These are phyloP conservation scores for Linnaemya tessellans DNA, from an alignment of 2,888 invertebrate species.

Conservation along the genomic window DNA sequence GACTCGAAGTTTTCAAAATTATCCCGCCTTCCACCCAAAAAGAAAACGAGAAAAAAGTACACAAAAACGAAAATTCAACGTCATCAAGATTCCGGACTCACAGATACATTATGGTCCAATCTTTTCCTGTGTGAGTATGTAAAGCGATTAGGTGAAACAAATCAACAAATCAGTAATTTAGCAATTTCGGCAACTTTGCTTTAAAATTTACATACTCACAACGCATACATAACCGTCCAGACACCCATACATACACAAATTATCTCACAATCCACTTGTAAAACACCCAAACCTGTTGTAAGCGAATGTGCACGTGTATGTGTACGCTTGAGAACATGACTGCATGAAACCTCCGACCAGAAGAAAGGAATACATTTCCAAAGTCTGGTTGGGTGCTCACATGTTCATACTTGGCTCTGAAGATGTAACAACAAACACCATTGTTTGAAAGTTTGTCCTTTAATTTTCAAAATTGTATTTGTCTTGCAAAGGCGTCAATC, in stretches of 20 bases:
- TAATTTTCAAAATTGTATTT: slow-evolving; percentile 82
- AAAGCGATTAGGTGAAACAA: slow-evolving; percentile 82
- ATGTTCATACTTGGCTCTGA: neutral
- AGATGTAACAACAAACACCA: slow-evolving; percentile 20
- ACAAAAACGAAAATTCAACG: slow-evolving; percentile 45
- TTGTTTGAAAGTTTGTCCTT: slow-evolving; percentile 81
- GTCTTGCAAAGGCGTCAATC: slow-evolving; percentile 70
- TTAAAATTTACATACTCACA: slow-evolving; percentile 78
- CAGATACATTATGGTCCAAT: slow-evolving; percentile 60
- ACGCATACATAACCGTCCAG: slow-evolving; percentile 64
- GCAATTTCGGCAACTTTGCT: slow-evolving; percentile 77
- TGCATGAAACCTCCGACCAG: slow-evolving; percentile 4
- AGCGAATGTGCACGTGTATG: neutral
- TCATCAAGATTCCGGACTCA: slow-evolving; percentile 69
- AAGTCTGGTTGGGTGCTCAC: slow-evolving; percentile 2
- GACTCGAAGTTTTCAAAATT: slow-evolving; percentile 49
- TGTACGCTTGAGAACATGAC: neutral
- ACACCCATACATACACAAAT: slow-evolving; percentile 2
- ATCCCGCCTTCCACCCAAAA: slow-evolving; percentile 24
- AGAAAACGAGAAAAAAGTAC: neutral
- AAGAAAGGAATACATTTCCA: slow-evolving; percentile 22
- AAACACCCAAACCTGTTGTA: slow-evolving; percentile 72
- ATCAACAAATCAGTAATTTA: slow-evolving; percentile 83
- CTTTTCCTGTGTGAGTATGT: slow-evolving; percentile 70
- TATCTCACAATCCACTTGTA: slow-evolving; percentile 23